Evolutionary conservation across 2,888 invertebrate genomes (phyloP).

Genomic region (Rhopalosiphum nymphaeae): DNA sequence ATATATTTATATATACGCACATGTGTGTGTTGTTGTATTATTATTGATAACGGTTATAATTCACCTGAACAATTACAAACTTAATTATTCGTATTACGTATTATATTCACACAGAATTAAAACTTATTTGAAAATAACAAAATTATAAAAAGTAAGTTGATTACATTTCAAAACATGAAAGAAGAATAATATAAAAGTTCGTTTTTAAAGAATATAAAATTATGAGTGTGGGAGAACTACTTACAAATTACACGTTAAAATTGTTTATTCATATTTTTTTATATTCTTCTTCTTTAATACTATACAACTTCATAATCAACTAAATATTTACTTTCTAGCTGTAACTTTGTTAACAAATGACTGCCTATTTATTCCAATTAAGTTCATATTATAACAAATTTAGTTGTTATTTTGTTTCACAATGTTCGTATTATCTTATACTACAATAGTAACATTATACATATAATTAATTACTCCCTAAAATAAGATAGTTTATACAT

Average conservation of each 20-base stretch:
- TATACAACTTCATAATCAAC: background rate
- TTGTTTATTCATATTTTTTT: background rate
- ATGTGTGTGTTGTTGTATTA: background rate
- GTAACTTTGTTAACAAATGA: background rate
- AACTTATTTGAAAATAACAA: background rate
- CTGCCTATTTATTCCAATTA: background rate
- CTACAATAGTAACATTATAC: too few species aligned
- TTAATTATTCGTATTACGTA: background rate
- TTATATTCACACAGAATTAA: background rate
- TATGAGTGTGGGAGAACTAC: background rate
- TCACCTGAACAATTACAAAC: background rate
- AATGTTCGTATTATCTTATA: background rate
- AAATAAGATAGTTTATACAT: background rate
- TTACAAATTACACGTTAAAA: background rate
- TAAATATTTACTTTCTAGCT: background rate
- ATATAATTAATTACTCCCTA: background rate
- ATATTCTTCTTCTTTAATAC: background rate
- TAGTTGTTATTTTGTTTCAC: background rate
- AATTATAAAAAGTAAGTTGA: background rate
- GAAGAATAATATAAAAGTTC: background rate
- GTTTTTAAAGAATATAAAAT: background rate
- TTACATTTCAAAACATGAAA: background rate
- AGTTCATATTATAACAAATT: background rate
- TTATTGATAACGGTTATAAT: background rate
- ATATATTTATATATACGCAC: background rate